Evolutionary conservation across 2,888 invertebrate species (phyloP).

Genomic region (Copidosoma aretas): DNA sequence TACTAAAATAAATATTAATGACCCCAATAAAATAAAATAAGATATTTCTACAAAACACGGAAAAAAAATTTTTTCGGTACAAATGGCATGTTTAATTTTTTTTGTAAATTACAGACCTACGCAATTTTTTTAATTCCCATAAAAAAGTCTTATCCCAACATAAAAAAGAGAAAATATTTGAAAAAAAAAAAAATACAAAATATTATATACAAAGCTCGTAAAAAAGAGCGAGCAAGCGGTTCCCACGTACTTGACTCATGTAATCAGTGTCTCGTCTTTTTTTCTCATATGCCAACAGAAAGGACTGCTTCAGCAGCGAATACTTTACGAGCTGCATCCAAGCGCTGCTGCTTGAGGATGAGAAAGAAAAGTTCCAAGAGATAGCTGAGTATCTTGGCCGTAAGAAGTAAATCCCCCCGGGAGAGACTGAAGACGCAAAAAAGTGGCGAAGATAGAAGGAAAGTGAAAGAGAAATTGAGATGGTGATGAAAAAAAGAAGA

Average conservation of each 20-base stretch:
- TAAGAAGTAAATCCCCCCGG: slow-evolving; percentile 59
- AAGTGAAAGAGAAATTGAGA: slow-evolving; percentile 2
- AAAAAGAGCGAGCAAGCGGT: neutral
- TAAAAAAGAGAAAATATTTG: slow-evolving; percentile 10
- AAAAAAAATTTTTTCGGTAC: too few species aligned
- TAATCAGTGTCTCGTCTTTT: slow-evolving; percentile 29
- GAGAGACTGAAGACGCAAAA: slow-evolving; percentile 8
- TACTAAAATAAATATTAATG: too few species aligned
- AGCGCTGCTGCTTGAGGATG: slow-evolving; percentile 78
- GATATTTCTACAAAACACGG: too few species aligned
- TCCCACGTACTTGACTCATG: neutral
- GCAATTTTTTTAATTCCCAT: too few species aligned
- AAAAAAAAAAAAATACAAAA: neutral
- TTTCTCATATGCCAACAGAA: slow-evolving; percentile 64
- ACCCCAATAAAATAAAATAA: too few species aligned
- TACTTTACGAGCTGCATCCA: slow-evolving; percentile 84
- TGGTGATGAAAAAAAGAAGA: neutral
- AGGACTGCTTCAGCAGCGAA: slow-evolving; percentile 79
- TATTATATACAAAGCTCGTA: neutral
- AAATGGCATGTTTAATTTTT: too few species aligned
- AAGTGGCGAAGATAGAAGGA: neutral
- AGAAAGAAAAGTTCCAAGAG: slow-evolving; percentile 78
- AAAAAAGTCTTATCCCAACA: too few species aligned
- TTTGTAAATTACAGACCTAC: too few species aligned
- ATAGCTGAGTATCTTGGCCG: slow-evolving; percentile 82